phyloP scores from a whole-genome alignment of 2,113 vertebrate species.

The Misgurnus mizolepis region DNA sequence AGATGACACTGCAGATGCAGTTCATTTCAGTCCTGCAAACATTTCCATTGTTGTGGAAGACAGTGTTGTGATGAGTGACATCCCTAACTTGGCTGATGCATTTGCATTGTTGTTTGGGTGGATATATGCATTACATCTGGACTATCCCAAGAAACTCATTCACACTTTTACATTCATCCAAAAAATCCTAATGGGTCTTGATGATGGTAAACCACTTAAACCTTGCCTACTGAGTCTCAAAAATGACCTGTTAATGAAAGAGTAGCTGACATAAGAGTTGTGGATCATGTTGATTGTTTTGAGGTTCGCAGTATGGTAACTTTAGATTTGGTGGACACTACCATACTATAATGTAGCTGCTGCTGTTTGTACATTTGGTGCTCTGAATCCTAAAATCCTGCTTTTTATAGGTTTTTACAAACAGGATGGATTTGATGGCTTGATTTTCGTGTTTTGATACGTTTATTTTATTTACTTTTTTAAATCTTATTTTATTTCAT shows the following conservation, averaged over 20 bases:
- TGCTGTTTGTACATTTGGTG: no score
- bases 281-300: no score
- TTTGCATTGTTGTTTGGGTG: not conserved
- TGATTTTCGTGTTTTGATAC: no score
- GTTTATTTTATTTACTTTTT: no score
- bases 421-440: no score
- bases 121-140: not conserved
- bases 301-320: no score
- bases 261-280: not conserved
- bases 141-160: not conserved
- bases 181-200: not conserved
- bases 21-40: not conserved
- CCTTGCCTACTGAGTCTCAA: not conserved
- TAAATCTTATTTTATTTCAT: no score
- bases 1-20: not conserved
- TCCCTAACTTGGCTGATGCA: not conserved
- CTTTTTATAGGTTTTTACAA: no score
- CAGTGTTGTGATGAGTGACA: not conserved
- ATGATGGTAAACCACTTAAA: not conserved
- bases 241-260: not conserved
- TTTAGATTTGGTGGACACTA: accelerated
- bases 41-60: not conserved
- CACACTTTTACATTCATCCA: no score
- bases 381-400: no score
- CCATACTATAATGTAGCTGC: no score